Conservation (phyloP, 2,888 invertebrate genomes). For the Lasioglossum marginatum region DNA sequence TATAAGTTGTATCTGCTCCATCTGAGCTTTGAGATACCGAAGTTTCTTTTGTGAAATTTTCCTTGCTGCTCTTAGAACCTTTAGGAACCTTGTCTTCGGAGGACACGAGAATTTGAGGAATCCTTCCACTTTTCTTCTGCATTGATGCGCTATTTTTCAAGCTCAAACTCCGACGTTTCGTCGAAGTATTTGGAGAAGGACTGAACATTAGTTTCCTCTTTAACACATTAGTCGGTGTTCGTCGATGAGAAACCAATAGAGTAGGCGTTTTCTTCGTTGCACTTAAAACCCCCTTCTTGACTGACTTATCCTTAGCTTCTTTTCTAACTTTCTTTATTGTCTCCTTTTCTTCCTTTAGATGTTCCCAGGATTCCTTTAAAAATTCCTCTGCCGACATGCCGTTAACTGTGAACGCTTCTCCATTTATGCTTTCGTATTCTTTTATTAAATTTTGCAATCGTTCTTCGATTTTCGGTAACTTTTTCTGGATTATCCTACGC, state of each 20-base stretch:
- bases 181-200: slow-evolving; percentile 73
- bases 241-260: slow-evolving; percentile 40
- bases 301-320: slow-evolving; percentile 61
- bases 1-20: slow-evolving; percentile 74
- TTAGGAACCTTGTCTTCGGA: neutral
- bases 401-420: slow-evolving; percentile 86
- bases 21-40: slow-evolving; percentile 20
- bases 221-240: slow-evolving; percentile 41
- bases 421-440: slow-evolving; percentile 83
- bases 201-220: slow-evolving; percentile 79
- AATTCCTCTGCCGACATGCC: slow-evolving; percentile 88
- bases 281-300: slow-evolving; percentile 75
- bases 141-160: slow-evolving; percentile 66
- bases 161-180: slow-evolving; percentile 72
- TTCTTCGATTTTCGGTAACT: slow-evolving; percentile 91
- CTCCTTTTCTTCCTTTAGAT: slow-evolving; percentile 86
- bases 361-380: slow-evolving; percentile 88
- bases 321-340: slow-evolving; percentile 78
- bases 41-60: slow-evolving; percentile 15
- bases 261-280: slow-evolving; percentile 71
- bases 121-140: slow-evolving; percentile 69
- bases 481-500: slow-evolving; percentile 90
- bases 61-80: slow-evolving; percentile 5
- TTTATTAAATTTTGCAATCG: slow-evolving; percentile 87
- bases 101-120: neutral